Evolutionary conservation across 2,113 vertebrate species (phyloP).

Genomic region (Trachemys scripta): DNA sequence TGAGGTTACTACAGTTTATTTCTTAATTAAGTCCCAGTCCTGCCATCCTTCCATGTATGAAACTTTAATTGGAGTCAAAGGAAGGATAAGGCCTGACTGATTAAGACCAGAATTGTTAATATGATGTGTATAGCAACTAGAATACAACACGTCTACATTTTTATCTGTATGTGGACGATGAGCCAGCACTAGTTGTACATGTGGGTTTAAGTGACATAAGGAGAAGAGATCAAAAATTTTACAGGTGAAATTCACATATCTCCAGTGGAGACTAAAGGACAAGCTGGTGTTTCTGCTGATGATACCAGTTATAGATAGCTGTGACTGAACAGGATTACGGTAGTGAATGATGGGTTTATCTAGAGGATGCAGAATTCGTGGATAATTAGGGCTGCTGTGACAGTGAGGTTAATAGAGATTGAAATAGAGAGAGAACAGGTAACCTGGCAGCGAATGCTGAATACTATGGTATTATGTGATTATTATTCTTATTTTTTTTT

Average conservation of each 20-base stretch:
- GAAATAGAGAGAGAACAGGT: background rate
- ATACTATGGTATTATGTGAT: background rate
- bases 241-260: background rate
- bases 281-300: background rate
- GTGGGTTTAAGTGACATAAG: background rate
- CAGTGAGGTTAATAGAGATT: background rate
- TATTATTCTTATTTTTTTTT: rapidly evolving
- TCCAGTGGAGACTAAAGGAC: background rate
- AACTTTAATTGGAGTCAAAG: background rate
- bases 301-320: background rate
- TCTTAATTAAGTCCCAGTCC: background rate
- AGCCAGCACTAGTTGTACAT: background rate
- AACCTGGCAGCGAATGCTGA: background rate
- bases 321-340: rapidly evolving
- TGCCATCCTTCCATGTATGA: background rate
- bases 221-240: background rate
- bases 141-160: background rate
- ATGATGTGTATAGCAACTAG: background rate
- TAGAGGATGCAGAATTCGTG: background rate
- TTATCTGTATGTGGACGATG: background rate
- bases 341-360: background rate
- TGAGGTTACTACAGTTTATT: background rate
- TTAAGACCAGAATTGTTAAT: background rate
- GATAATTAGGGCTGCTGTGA: background rate
- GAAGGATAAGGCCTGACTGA: background rate